Evolutionary conservation across 2,113 vertebrate genomes (phyloP), one percentile per base, ranked within the genome.

Genomic region (Cyrtonyx montezumae): DNA sequence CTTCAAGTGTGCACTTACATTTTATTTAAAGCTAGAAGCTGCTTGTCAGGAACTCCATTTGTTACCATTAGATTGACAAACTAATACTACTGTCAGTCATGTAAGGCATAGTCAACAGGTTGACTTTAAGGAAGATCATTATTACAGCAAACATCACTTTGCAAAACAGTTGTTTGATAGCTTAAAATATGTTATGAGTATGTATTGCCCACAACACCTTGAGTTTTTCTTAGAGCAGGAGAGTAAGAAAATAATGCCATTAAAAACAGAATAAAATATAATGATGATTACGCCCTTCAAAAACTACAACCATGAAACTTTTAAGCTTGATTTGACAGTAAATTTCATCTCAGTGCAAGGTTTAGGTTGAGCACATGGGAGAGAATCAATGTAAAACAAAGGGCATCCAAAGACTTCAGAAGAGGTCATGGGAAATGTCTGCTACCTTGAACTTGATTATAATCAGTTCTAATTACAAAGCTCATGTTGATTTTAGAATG

Each of bases 351-450:
- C 23, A 55, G 75, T 81, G n/a, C 9, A 3, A 90, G 70, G 26
- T 55, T 32, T 12, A 63, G 51, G 48, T 8, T 12, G 75, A 56
- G 20, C 4, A 23, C 7, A 87, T 36, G 56, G 34, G 84, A 92
- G 36, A 66, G 42, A 95, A 83, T 36, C 66, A 79, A 26, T n/a
- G 8, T 45, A 86, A 82, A 59, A 76, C 32, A 84, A 93, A 81
- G 17, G 45, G 79, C 34, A 82, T 48, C 17, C 30, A 46, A 80
- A 83, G 26, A 49, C 37, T 95, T 82, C 56, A 85, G 25, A 4
- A 21, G 26, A 94, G 75, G 89, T 96, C 88, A 74, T 91, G 80
- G 83, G 92, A 96, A 96, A 95, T 84, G 78, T 94, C 26, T 6
- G 42, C 36, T 88, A 26, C 76, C 71, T 81, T 86, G 89, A 84